These are phyloP conservation scores for Copidosoma aretas DNA, from an alignment of 2,888 invertebrate genomes.

Conservation along the genomic window DNA sequence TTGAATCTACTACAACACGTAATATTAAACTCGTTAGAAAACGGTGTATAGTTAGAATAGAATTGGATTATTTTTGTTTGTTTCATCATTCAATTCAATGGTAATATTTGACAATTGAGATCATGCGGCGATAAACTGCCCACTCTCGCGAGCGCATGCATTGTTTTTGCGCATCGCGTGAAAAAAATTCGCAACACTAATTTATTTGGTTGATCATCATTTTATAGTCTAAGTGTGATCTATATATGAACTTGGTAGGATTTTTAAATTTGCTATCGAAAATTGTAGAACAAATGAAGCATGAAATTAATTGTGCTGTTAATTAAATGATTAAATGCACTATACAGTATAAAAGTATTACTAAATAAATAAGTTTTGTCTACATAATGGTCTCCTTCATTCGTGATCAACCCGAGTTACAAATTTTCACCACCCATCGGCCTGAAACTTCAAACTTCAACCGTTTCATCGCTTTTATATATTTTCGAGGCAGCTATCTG, in stretches of 20 bases:
- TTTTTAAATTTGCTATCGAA: slow-evolving; percentile 14
- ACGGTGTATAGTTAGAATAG: too few relatives aligned
- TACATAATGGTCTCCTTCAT: neutral
- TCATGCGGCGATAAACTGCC: slow-evolving; percentile 13
- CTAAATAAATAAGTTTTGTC: slow-evolving; percentile 20
- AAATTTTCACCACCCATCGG: too few relatives aligned
- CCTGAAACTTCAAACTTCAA: too few relatives aligned
- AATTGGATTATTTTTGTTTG: too few relatives aligned
- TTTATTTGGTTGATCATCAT: slow-evolving; percentile 17
- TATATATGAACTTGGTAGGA: slow-evolving; percentile 41
- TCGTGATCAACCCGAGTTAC: too few relatives aligned
- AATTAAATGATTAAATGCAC: slow-evolving; percentile 6
- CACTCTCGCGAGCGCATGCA: slow-evolving; percentile 19
- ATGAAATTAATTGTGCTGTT: too few relatives aligned
- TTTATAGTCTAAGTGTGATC: slow-evolving; percentile 49
- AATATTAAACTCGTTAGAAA: too few relatives aligned
- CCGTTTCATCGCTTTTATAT: too few relatives aligned
- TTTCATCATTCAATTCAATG: neutral
- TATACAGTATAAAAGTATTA: slow-evolving; percentile 17
- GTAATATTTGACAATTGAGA: slow-evolving; percentile 12
- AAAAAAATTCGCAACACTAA: slow-evolving; percentile 32
- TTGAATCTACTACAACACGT: too few relatives aligned
- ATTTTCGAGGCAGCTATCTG: too few relatives aligned
- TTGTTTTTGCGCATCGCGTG: slow-evolving; percentile 7
- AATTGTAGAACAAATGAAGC: slow-evolving; percentile 12